Base-by-base conservation (phyloP, 2,113 vertebrate species). In the Aspidoscelis tigris region DNA sequence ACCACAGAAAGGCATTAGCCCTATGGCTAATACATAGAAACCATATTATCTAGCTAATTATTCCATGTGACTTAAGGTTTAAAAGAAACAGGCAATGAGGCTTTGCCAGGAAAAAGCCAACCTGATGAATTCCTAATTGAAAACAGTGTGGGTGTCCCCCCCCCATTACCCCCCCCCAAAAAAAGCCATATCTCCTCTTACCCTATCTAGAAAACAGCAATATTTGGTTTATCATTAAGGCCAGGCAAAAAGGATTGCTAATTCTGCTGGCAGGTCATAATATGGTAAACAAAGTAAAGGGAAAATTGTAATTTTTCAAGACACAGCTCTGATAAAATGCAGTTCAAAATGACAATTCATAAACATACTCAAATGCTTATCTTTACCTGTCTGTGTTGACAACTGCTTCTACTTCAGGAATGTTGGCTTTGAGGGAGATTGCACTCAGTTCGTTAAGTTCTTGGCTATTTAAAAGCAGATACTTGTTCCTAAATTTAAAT, bases 341-440 rank as follows among this genome's bases (percentile, higher is more conserved):
- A 80, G 65, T 5, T 47, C 76, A 18, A 69, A 65, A 20, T 44
- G 6, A 43, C 12, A 5, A 26, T 80, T 43, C 50, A 33, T 39
- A 79, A 33, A 79, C 61, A 58, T 0, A 43, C 10, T 47, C 64
- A 0, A 84, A 43, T 44, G 8, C 4, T 1, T 0, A 4, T 74
- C 20, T 93, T 91, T 94, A 97, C 97, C 97, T 96, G 96, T 99
- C 98, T 2, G 98, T 99, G 96, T 99, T 99, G 88, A 98, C 96
- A 87, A 99, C 96, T 1, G 99, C 98, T 85, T 99, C 98, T 16
- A 99, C 98, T 79, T 99, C 98, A 0, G 98, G 98, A 92, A 99
- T 98, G 94, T 99, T 98, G 50, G 98, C 99, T 95, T 98, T 99
- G 82, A 98, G 96, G 68, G 98, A 99, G 93, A 99, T 99, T 55